Base-by-base conservation (phyloP, 92 coral and sea anemone species). In the Montipora capitata region DNA sequence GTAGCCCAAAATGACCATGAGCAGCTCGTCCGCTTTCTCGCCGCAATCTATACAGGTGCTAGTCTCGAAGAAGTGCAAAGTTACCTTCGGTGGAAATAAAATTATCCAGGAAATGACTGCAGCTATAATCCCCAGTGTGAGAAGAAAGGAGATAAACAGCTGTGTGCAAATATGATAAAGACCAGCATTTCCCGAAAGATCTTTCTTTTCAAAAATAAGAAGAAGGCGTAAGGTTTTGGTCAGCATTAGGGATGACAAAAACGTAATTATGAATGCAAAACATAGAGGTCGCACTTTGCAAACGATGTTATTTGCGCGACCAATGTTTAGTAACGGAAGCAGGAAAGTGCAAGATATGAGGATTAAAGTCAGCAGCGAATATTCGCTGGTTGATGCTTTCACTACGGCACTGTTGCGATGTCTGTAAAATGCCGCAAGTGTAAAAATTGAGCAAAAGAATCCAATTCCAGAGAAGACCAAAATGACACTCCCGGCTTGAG, bases 321-420 rank as follows among this genome's bases (percentile, higher is more conserved):
- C 99, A 39, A 96, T 58, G 83, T 95, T 92, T 2, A 98, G 45
- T 4, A 83, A 16, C 5, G 98, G 94, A 8, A 96, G 91, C 2
- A 91, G 70, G 44, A 98, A 98, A 96, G 96, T 91, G 10, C 90
- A 18, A 0, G 88, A 92, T 39, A 98, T 88, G 58, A 93, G 81
- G 9, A 95, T 56, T 11, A 98, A 84, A 73, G 96, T 94, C 41
- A 98, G 70, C 63, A 96, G 77, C 10, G 98, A 92, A 90, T 92
- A 96, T 52, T 98, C 96, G 4, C 98, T 90, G 7, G 98, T 94
- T 7, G 99, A 90, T 1, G 99, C 99, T 65, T 98, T 98, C 58
- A 98, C 99, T 0, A 98, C 91, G 0, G 99, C 98, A 5, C 98
- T 93, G 69, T 95, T 80, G 44, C 96, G 92, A 91, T 90, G 87